Base-by-base conservation (phyloP, 2,888 invertebrate genomes). In the Norana najaformis region DNA sequence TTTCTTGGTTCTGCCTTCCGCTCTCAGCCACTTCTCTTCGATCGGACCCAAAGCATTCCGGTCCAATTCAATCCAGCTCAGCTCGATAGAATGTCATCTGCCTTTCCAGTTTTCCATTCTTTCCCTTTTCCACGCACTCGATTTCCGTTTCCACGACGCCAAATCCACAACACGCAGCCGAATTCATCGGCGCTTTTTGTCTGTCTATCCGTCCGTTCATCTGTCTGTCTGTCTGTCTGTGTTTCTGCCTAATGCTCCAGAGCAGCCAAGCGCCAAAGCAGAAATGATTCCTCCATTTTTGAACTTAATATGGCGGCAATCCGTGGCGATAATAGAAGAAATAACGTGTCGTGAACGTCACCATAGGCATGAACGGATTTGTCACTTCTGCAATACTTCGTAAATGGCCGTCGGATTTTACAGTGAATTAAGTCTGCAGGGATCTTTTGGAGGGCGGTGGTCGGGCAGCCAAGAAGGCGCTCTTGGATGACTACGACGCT, bases 111-210 rank as follows among this genome's bases (percentile, higher is more conserved):
- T 23, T 36, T 36, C 35, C 85, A 35, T 37, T 85, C 85, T 85
- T 37, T 85, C 37, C 37, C 13, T 85, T 18, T 85, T 37, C 37
- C 85, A 8, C 85, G 18, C 35, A 37, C 37, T 37, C 85, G 85
- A 85, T 37, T 85, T 85, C 85, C 85, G 85, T 37, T 85, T 85
- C 85, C 85, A 37, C 85, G 23, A 85, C 85, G 85, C 37, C 85
- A 85, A 35, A 36, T 85, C 85, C 85, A 37, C 85, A 4, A 85
- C 36, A 85, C 85, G 85, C 30, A 20, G 36, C 11, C 30, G 69
- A 30, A 69, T 69, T 69, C 69, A 69, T 69, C 69, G 30, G n/a
- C 30, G 11, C 69, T 1, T 69, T 47, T 18, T 47, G 14, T 18
- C 69, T n/a, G 69, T 69, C 69, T 69, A 13, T n/a, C 30, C 30